A percentile compares a stretch with the other conserved stretches of the same genome.
phyloP scores from a whole-genome alignment of 1,140 invertebrate genomes.

The Drosophila varians region DNA sequence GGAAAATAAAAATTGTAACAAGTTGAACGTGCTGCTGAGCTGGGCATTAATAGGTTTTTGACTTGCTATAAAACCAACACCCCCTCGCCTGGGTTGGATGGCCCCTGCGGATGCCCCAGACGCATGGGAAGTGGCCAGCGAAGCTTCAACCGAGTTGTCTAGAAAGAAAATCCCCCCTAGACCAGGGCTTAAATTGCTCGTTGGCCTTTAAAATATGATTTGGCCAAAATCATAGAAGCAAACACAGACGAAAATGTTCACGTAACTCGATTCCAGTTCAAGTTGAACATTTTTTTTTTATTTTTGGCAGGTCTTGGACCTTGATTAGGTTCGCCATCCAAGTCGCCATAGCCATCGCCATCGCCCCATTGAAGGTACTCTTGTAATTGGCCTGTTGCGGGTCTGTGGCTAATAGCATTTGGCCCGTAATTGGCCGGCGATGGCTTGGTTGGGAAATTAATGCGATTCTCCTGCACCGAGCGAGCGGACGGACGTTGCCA shows the following conservation, averaged over 20 bases:
- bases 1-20: constrained; percentile 74
- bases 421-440: constrained; percentile 47
- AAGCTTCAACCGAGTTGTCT: constrained; percentile 35
- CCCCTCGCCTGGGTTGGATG: neutral
- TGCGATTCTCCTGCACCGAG: constrained; percentile 42
- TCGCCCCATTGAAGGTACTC: constrained; percentile 7
- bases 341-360: neutral
- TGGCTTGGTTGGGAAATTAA: constrained; percentile 40
- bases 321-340: constrained; percentile 52
- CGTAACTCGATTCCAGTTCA: constrained; percentile 43
- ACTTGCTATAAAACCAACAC: constrained; percentile 62
- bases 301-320: constrained; percentile 35
- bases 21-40: constrained; percentile 72
- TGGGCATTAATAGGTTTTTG: constrained; percentile 80
- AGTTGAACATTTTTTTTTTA: constrained; percentile 26
- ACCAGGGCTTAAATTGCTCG: constrained; percentile 51
- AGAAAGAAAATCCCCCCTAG: constrained; percentile 29
- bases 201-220: constrained; percentile 62
- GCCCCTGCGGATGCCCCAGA: neutral
- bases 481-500: constrained; percentile 44
- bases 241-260: constrained; percentile 20
- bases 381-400: constrained; percentile 58
- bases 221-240: constrained; percentile 43
- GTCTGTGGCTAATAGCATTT: constrained; percentile 58
- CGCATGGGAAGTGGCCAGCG: constrained; percentile 50